Evolutionary conservation across 2,113 vertebrate genomes (phyloP), one percentile per base, ranked within the genome.

Genomic region (Chroicocephalus ridibundus): DNA sequence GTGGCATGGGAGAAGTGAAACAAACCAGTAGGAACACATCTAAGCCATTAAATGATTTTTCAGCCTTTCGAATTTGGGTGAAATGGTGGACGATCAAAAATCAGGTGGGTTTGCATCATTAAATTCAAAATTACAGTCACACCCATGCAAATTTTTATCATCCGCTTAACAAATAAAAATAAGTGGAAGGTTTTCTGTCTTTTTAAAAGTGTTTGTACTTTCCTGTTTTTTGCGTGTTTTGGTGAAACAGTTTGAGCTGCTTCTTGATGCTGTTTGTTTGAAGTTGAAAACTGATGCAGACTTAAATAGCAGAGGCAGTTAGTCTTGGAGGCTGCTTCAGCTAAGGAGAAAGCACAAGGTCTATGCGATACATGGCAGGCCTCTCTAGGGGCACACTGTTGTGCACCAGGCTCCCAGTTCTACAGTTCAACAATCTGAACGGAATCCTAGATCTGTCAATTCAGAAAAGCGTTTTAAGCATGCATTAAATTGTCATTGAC

Each of bases 151-250:
- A 15, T 82, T 85, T 61, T 78, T 80, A 51, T 26, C 66, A 86
- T 46, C 12, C 10, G 6, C 38, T 95, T 75, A 90, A 93, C 27
- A 93, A 95, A 96, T 85, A 51, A 94, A 97, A 96, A 66, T 58
- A 76, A 96, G n/a, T 55, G 52, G 62, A 95, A 95, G 17, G 11
- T 32, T 76, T 55, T 89, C 60, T 90, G 8, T 47, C 38, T 81
- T 96, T 93, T 69, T 12, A 75, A 52, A 78, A 61, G 12, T 15
- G 3, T 57, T 76, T 55, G 14, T 22, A 51, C 40, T 86, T 81
- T 60, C 58, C 68, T 47, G 26, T 1, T 12, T 91, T 85, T 44
- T 27, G 44, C 38, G 25, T 20, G 55, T 84, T 89, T 96, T 94
- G 82, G 52, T 95, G 49, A 76, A 90, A 62, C 44, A 49, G 17